Evolutionary conservation across 2,113 vertebrate species (phyloP).

Genomic region (Neotoma lepida): DNA sequence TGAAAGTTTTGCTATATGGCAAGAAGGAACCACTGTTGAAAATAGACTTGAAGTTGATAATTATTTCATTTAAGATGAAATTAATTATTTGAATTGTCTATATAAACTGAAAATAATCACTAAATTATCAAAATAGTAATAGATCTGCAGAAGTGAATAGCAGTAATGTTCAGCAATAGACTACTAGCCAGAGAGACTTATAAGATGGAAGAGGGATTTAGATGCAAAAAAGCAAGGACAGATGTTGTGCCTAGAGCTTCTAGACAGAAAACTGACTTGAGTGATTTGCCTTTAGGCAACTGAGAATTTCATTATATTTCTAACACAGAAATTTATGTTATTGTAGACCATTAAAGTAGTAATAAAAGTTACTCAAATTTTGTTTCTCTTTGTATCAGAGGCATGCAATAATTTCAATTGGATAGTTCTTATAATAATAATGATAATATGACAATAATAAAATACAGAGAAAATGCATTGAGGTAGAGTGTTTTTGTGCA

Average conservation of each 20-base stretch:
- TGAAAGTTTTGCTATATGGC: not conserved
- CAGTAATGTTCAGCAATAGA: not conserved
- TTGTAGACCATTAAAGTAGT: too few species aligned
- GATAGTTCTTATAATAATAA: not conserved
- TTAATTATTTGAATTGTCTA: not conserved
- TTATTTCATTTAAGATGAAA: not conserved
- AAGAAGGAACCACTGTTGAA: not conserved
- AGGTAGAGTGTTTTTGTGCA: not conserved
- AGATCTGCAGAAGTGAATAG: not conserved
- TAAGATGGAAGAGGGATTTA: not conserved
- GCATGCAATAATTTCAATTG: not conserved
- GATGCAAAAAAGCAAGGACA: not conserved
- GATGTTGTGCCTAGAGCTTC: not conserved
- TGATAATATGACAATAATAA: not conserved
- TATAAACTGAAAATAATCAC: not conserved
- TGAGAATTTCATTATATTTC: not conserved
- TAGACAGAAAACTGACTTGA: not conserved
- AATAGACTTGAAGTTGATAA: not conserved
- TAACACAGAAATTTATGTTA: not conserved
- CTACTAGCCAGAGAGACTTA: not conserved
- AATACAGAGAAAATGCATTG: not conserved
- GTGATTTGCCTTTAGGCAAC: not conserved
- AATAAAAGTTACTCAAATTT: not conserved
- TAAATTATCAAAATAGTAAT: not conserved
- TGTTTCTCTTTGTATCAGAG: not conserved